Conservation (phyloP, 2,113 vertebrate genomes). For the Campylomormyrus numenius region DNA sequence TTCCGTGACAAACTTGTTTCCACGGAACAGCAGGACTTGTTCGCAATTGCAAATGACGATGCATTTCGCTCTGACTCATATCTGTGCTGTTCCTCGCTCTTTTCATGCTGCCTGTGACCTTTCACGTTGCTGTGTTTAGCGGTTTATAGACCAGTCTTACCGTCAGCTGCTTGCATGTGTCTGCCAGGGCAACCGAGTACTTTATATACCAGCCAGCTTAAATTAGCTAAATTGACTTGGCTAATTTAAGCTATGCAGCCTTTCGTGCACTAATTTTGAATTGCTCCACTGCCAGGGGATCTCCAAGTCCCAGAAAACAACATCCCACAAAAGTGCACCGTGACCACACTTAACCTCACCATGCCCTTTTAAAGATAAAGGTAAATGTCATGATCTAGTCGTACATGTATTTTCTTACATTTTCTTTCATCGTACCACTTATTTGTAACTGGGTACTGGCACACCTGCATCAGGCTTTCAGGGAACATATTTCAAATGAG, state of each 20-base stretch:
- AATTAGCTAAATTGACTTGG: not conserved
- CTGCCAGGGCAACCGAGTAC: not conserved
- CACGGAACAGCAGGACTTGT: not conserved
- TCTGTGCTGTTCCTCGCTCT: not conserved
- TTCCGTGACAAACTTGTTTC: not conserved
- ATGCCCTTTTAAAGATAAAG: not conserved
- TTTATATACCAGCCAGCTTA: not conserved
- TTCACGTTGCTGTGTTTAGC: not conserved
- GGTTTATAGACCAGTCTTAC: not conserved
- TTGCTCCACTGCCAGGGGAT: not conserved
- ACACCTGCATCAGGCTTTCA: constrained; percentile 5
- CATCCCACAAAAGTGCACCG: not conserved
- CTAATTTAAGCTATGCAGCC: not conserved
- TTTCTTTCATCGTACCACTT: not conserved
- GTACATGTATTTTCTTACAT: not conserved
- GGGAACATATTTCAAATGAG: not conserved
- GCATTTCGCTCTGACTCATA: not conserved
- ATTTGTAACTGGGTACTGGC: not conserved
- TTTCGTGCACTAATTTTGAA: not conserved
- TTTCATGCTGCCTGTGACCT: not conserved
- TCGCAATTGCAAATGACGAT: not conserved
- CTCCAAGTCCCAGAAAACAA: not conserved
- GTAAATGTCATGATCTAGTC: not conserved
- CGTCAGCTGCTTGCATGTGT: not conserved
- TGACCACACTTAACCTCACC: not conserved